A percentile compares a stretch with the other conserved stretches of the same genome.
Conservation (phyloP, 2,113 vertebrate genomes). For the Crypturellus undulatus region DNA sequence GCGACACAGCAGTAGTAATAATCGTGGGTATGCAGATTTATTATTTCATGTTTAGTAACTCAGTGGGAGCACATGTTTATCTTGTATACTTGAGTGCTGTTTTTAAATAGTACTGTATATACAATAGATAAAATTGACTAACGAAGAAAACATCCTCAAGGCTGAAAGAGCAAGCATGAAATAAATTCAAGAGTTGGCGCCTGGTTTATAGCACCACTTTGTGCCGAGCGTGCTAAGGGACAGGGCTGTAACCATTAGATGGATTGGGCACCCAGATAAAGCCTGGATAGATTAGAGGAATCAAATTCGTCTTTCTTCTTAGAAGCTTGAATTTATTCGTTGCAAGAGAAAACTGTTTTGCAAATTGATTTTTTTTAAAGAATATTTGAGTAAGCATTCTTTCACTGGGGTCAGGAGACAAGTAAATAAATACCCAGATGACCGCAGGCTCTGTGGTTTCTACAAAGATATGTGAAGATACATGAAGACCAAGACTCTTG, state of each 20-base stretch:
- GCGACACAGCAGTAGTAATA: not conserved
- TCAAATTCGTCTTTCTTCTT: not conserved
- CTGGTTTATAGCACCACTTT: not conserved
- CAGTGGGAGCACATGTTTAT: conserved; percentile 51
- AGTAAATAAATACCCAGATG: not conserved
- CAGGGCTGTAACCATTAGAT: not conserved
- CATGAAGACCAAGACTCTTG: not conserved
- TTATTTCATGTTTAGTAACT: conserved; percentile 52
- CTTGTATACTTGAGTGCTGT: conserved; percentile 46
- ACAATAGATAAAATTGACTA: conserved; percentile 53
- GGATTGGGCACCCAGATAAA: not conserved
- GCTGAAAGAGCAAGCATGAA: not conserved
- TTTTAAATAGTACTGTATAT: conserved; percentile 46
- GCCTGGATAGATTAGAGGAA: conserved; percentile 19
- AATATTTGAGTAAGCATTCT: not conserved
- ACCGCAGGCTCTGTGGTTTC: not conserved
- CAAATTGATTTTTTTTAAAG: not conserved
- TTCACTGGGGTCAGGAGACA: not conserved
- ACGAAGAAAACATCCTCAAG: conserved; percentile 56
- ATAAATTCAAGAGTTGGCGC: not conserved
- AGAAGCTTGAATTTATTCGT: not conserved
- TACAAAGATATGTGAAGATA: not conserved
- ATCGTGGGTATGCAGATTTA: conserved; percentile 12
- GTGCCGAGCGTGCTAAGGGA: not conserved
- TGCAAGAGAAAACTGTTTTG: not conserved